Base-by-base conservation (phyloP, 2,113 vertebrate genomes). In the Tragulus kanchil region DNA sequence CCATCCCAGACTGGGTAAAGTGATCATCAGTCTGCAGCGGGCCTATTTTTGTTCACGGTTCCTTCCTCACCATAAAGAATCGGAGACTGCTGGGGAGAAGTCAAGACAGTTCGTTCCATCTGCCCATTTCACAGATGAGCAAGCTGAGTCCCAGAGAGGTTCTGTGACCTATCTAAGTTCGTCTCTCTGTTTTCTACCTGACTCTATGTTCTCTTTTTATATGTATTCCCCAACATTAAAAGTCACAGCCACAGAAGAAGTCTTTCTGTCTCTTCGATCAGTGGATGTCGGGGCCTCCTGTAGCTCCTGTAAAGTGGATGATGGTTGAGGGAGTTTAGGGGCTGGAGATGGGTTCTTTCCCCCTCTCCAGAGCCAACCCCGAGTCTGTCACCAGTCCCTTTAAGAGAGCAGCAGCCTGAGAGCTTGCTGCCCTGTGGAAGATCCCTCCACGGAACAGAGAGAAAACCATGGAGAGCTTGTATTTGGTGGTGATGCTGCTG, bases 51-150 rank as follows among this genome's bases (percentile, higher is more conserved):
- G 36, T 36, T 36, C 85, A 12, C 42, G 45, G n/a, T 17, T 62
- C 58, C 54, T 42, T 54, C 25, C 15, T 17, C 64, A 52, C 21
- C 5, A 2, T 0, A 17, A 31, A 67, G 48, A 58, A 50, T 15
- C 82, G 1, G 64, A 86, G 52, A 61, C 13, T 21, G 5, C 45
- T 9, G 1, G 62, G 42, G 26, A 19, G 10, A 26, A 50, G 10
- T 62, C 50, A 50, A 7, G 54, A 26, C 52, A 3, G 23, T 73
- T 67, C 3, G 19, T 50, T 88, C 48, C 45, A 45, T 16, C 42
- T 79, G 23, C 83, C 95, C 87, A 77, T 87, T 96, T 92, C 75
- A 50, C 75, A 93, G 95, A 93, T 25, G 48, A n/a, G 48, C 65
- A 94, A 92, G 28, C 14, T 50, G 75, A 97, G 73, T 54, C 14